These are phyloP conservation scores for Enteromius thamalakanensis DNA, from an alignment of 2,797 vertebrate species.

Conservation along the genomic window DNA sequence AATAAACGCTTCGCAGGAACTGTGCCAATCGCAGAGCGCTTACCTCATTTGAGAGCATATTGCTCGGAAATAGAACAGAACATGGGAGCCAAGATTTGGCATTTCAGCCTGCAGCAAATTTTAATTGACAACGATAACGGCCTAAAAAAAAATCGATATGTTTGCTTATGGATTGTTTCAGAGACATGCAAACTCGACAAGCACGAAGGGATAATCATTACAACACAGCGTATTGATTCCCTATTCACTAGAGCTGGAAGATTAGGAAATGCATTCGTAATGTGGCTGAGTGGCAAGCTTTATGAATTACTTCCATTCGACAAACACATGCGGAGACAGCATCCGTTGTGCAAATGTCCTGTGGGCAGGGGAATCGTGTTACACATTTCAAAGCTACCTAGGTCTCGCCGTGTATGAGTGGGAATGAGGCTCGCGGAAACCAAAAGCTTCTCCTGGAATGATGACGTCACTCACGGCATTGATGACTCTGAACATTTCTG, in stretches of 20 bases:
- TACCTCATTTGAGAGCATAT: slow-evolving; percentile 3
- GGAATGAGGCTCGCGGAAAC: slow-evolving; percentile 39
- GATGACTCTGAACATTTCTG: slow-evolving; percentile 35
- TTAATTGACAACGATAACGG: slow-evolving; percentile 14
- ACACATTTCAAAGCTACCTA: slow-evolving; percentile 55
- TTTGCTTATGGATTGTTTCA: slow-evolving; percentile 33
- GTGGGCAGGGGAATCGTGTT: slow-evolving; percentile 52
- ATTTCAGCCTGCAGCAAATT: slow-evolving; percentile 26
- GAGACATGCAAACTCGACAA: slow-evolving; percentile 11
- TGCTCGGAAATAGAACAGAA: slow-evolving; percentile 8
- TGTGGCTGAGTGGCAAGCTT: slow-evolving; percentile 35
- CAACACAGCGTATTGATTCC: slow-evolving; percentile 37
- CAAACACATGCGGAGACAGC: slow-evolving; percentile 47
- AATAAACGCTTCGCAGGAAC: slow-evolving; percentile 14
- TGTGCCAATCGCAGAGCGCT: slow-evolving; percentile 13
- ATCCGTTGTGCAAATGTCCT: slow-evolving; percentile 58
- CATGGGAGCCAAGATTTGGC: slow-evolving; percentile 13
- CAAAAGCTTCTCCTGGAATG: slow-evolving; percentile 30
- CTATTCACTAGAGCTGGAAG: slow-evolving; percentile 4
- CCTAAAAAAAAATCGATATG: background rate
- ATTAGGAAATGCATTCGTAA: slow-evolving; percentile 40
- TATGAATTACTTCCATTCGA: slow-evolving; percentile 38
- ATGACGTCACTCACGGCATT: slow-evolving; percentile 48
- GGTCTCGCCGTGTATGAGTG: slow-evolving; percentile 26
- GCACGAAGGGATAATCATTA: slow-evolving; percentile 38